phyloP scores from a whole-genome alignment of 2,797 vertebrate genomes.

The Neosilurus mollespiculum region DNA sequence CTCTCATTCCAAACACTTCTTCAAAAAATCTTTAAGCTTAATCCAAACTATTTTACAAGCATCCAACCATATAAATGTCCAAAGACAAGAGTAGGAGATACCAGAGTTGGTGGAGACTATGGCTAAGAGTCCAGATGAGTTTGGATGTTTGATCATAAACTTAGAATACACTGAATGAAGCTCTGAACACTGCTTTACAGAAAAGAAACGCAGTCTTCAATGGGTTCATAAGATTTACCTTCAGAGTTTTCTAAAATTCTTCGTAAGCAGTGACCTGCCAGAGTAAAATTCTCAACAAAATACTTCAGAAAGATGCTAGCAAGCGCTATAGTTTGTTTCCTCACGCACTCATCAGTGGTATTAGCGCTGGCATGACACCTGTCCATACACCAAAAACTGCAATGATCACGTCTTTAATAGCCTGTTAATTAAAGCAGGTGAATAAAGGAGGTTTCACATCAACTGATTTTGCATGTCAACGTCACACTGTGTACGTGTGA shows the following conservation, averaged over 20 bases:
- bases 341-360: constrained; percentile 47
- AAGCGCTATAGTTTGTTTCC: constrained; percentile 37
- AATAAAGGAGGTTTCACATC: constrained; percentile 12
- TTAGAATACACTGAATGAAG: constrained; percentile 45
- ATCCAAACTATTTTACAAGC: constrained; percentile 11
- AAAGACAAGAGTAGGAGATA: constrained; percentile 14
- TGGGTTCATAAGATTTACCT: not conserved
- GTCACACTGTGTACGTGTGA: not conserved
- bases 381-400: constrained; percentile 46
- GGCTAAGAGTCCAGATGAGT: constrained; percentile 31
- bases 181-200: constrained; percentile 42
- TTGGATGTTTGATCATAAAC: constrained; percentile 13
- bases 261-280: constrained; percentile 25
- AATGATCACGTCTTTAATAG: constrained; percentile 16
- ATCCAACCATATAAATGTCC: constrained; percentile 28
- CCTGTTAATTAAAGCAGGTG: constrained; percentile 40
- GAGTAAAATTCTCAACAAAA: constrained; percentile 43
- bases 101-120: constrained; percentile 6
- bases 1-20: constrained; percentile 45
- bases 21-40: constrained; percentile 39
- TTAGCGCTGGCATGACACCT: constrained; percentile 71
- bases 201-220: constrained; percentile 16
- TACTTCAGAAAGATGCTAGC: constrained; percentile 44
- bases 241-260: constrained; percentile 22
- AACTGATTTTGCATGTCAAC: constrained; percentile 42